Evolutionary conservation across 2,888 invertebrate species (phyloP).

Genomic region (Omphaloscelis lunosa): DNA sequence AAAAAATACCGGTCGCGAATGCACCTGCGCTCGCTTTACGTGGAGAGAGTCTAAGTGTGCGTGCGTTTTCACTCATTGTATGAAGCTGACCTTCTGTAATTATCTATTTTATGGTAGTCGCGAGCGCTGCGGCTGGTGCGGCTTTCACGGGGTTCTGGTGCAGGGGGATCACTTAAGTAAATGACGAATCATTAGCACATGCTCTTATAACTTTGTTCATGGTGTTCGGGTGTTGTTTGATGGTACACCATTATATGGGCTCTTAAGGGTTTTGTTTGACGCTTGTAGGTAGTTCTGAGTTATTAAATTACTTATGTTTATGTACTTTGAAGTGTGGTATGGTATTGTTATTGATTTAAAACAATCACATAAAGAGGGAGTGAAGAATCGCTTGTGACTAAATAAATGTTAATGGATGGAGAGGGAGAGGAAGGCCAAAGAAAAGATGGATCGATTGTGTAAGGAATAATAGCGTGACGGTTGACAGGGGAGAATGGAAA

Average conservation of each 20-base stretch:
- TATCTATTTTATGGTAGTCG: neutral
- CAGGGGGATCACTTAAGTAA: slow-evolving; percentile 48
- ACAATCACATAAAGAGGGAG: neutral
- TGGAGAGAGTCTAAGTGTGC: too few species aligned
- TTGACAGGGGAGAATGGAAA: too few species aligned
- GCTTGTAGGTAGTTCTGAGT: neutral
- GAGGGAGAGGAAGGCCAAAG: too few species aligned
- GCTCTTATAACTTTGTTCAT: slow-evolving; percentile 37
- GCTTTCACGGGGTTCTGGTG: slow-evolving; percentile 17
- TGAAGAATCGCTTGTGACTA: too few species aligned
- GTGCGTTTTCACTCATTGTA: neutral
- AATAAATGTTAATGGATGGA: too few species aligned
- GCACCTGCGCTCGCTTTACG: neutral
- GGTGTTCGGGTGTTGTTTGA: slow-evolving; percentile 9
- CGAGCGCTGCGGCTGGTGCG: neutral
- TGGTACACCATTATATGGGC: slow-evolving; percentile 7
- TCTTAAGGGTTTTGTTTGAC: neutral
- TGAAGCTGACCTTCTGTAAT: neutral
- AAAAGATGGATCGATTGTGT: too few species aligned
- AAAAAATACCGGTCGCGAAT: neutral
- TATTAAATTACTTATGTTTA: neutral
- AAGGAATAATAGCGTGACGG: too few species aligned
- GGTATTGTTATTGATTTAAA: neutral
- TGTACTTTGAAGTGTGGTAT: neutral
- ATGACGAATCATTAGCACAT: slow-evolving; percentile 62